A percentile compares a stretch with the other conserved stretches of the same genome.
Evolutionary conservation across 2,113 vertebrate genomes (phyloP).

Genomic region (Zosterops hypoxanthus): DNA sequence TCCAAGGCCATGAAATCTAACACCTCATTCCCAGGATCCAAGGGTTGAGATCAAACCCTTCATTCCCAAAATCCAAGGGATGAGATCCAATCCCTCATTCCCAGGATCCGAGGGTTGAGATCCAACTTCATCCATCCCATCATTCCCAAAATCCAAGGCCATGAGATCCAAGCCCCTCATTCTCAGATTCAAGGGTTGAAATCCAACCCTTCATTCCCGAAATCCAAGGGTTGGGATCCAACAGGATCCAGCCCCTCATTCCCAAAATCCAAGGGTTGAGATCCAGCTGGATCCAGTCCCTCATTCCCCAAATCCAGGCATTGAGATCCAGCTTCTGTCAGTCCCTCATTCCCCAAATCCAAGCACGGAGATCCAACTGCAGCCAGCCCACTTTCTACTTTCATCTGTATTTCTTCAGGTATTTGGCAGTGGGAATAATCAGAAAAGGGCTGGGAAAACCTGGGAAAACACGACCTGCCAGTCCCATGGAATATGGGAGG

Average conservation of each 20-base stretch:
- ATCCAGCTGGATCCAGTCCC: background rate
- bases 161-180: rapidly evolving
- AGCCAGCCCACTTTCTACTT: background rate
- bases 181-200: background rate
- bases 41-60: rapidly evolving
- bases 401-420: background rate
- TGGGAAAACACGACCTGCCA: rapidly evolving
- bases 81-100: background rate
- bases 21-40: background rate
- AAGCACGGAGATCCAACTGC: background rate
- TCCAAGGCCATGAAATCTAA: rapidly evolving
- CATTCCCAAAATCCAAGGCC: rapidly evolving
- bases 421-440: background rate
- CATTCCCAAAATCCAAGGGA: rapidly evolving
- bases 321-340: background rate
- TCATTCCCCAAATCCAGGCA: rapidly evolving
- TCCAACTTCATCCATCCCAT: background rate
- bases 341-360: background rate
- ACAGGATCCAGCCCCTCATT: background rate
- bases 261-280: too few relatives aligned
- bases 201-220: too few relatives aligned
- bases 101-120: rapidly evolving
- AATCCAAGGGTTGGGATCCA: background rate
- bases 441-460: background rate
- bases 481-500: background rate